Conservation (phyloP, 2,797 vertebrate species). For the Threskiornis aethiopicus region DNA sequence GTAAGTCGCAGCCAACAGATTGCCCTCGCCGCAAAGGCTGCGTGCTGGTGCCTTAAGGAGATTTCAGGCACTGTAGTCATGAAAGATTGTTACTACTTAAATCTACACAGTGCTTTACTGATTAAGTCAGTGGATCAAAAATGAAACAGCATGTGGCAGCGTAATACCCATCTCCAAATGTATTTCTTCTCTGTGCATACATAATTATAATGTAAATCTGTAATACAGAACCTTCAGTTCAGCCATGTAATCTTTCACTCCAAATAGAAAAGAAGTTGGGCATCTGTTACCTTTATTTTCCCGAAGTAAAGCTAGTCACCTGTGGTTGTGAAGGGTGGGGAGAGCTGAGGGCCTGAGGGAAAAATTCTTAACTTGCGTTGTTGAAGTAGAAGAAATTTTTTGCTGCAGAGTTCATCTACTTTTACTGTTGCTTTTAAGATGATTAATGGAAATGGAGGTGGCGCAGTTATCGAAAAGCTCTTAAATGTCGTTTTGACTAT, state of each 20-base stretch:
- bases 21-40: not conserved
- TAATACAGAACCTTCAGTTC: not conserved
- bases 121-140: not conserved
- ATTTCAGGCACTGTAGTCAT: not conserved
- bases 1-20: constrained; percentile 75
- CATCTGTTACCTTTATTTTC: not conserved
- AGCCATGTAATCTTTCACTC: not conserved
- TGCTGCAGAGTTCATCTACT: not conserved
- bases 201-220: not conserved
- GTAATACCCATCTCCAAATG: not conserved
- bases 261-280: not conserved
- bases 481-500: not conserved
- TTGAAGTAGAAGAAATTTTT: not conserved
- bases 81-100: not conserved
- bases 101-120: not conserved
- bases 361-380: not conserved
- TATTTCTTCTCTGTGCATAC: not conserved
- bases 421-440: not conserved
- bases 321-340: not conserved
- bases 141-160: not conserved
- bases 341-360: not conserved
- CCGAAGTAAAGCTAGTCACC: not conserved
- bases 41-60: not conserved
- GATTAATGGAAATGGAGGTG: not conserved
- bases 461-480: not conserved